phyloP scores from a whole-genome alignment of 1,140 invertebrate genomes.

The Euwallacea fornicatus region DNA sequence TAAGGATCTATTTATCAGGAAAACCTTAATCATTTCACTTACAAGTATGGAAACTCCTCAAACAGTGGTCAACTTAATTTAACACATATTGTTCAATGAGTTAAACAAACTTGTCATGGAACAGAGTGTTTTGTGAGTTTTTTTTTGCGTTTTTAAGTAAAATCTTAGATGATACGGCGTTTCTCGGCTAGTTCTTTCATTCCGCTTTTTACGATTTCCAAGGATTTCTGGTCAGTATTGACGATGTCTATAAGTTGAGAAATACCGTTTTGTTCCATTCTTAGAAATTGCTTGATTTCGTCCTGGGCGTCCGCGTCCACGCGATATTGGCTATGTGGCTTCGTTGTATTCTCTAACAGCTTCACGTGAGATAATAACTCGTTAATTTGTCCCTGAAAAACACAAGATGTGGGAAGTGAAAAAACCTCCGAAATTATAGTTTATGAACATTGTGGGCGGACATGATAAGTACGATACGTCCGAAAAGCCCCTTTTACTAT shows the following conservation, averaged over 20 bases:
- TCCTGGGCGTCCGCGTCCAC: constrained; percentile 65
- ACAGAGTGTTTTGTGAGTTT: too few species aligned
- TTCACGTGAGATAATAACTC: constrained; percentile 77
- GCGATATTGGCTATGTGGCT: constrained; percentile 57
- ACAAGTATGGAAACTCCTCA: too few species aligned
- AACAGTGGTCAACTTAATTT: too few species aligned
- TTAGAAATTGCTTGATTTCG: constrained; percentile 72
- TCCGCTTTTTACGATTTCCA: constrained; percentile 80
- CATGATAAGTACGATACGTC: too few species aligned
- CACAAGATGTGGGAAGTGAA: background rate
- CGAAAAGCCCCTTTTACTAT: too few species aligned
- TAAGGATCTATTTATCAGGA: too few species aligned
- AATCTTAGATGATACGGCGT: background rate
- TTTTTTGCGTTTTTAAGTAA: background rate
- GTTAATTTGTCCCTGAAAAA: constrained; percentile 76
- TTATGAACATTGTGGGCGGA: too few species aligned
- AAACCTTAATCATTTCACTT: too few species aligned
- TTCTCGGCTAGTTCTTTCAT: constrained; percentile 57
- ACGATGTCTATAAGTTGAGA: constrained; percentile 79
- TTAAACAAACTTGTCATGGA: too few species aligned
- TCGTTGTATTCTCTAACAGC: constrained; percentile 39
- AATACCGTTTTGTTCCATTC: constrained; percentile 83
- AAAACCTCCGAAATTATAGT: background rate
- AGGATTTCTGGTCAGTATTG: constrained; percentile 71
- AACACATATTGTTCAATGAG: too few species aligned